Percentiles rank a stretch among this genome's conserved stretches.
phyloP scores from a whole-genome alignment of 1,140 invertebrate species.

The Bursaphelenchus mucronatus region DNA sequence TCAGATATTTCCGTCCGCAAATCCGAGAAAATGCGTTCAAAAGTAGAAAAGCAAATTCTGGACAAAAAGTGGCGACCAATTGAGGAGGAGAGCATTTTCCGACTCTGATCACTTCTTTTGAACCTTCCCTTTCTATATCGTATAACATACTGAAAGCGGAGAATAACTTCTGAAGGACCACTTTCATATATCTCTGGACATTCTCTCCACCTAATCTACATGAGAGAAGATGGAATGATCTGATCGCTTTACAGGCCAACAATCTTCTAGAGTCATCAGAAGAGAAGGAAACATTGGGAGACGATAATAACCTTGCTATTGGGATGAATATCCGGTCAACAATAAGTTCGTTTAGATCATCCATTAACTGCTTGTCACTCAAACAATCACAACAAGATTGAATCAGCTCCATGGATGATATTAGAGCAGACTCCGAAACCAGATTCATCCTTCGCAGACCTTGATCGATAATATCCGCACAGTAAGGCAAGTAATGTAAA shows the following conservation, averaged over 20 bases:
- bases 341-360: conserved; percentile 44
- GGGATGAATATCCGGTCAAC: conserved; percentile 41
- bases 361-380: conserved; percentile 54
- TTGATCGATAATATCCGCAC: conserved; percentile 70
- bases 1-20: conserved; percentile 35
- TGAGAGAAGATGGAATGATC: conserved; percentile 26
- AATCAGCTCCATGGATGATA: conserved; percentile 40
- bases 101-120: conserved; percentile 8
- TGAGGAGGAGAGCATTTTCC: conserved; percentile 10
- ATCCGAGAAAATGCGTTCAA: conserved; percentile 34
- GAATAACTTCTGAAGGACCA: conserved; percentile 34
- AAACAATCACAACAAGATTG: conserved; percentile 38
- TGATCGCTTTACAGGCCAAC: conserved; percentile 38
- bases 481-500: conserved; percentile 86
- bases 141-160: conserved; percentile 41
- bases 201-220: conserved; percentile 35
- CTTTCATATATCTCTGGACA: conserved; percentile 34
- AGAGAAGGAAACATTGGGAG: conserved; percentile 33
- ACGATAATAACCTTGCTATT: conserved; percentile 44
- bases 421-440: conserved; percentile 39
- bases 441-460: conserved; percentile 32
- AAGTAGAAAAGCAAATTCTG: conserved; percentile 33
- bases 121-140: conserved; percentile 33
- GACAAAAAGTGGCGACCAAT: conserved; percentile 37
- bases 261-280: conserved; percentile 19